Evolutionary conservation across 2,797 vertebrate species (phyloP).

Genomic region (Loris lydekkerianus): DNA sequence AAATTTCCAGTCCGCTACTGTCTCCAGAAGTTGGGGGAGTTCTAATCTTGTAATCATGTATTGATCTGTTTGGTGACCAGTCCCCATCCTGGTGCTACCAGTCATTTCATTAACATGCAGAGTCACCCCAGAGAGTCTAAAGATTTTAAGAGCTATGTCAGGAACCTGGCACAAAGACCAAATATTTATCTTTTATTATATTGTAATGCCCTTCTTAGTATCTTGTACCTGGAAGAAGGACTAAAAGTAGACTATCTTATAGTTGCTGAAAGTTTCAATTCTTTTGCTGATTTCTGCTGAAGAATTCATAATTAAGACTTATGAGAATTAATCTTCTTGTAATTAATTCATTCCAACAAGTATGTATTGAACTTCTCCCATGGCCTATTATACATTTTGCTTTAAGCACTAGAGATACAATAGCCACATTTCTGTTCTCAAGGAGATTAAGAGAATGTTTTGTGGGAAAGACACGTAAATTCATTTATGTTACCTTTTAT

Average conservation of each 20-base stretch:
- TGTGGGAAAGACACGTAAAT: not conserved
- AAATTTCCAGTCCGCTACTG: not conserved
- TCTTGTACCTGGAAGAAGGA: not conserved
- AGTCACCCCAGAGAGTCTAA: not conserved
- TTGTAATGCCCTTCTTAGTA: not conserved
- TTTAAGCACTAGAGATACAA: not conserved
- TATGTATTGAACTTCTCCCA: not conserved
- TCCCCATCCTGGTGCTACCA: not conserved
- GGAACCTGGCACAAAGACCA: not conserved
- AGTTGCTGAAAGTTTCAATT: slow-evolving; percentile 21
- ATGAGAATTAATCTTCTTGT: not conserved
- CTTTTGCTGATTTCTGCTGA: slow-evolving; percentile 48
- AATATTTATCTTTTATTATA: not conserved
- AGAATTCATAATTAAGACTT: slow-evolving; percentile 14
- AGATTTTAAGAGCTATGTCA: not conserved
- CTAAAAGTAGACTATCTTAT: slow-evolving; percentile 8
- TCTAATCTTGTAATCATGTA: not conserved
- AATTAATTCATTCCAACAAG: slow-evolving; percentile 30
- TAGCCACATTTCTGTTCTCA: slow-evolving; percentile 24
- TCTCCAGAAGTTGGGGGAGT: not conserved
- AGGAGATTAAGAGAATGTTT: slow-evolving; percentile 3
- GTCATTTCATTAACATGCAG: not conserved
- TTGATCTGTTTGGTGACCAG: not conserved
- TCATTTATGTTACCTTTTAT: not conserved
- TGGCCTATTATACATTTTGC: not conserved